Percentiles rank a stretch among this genome's conserved stretches.
phyloP scores from a whole-genome alignment of 2,113 vertebrate genomes.

The Crypturellus undulatus region DNA sequence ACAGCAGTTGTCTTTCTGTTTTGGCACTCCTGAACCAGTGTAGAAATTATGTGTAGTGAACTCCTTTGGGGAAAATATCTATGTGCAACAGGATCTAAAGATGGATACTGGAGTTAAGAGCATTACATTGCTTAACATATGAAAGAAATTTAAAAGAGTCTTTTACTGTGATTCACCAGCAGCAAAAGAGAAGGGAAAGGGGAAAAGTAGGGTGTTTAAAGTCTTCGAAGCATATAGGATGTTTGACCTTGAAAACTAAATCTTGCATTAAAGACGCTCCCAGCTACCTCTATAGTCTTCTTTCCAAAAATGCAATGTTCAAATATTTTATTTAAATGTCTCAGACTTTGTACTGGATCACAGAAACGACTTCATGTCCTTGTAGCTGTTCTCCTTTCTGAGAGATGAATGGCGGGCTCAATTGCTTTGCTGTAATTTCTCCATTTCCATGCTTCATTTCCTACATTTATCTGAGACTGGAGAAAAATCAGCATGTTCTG shows the following conservation, averaged over 20 bases:
- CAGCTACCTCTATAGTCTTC: conserved; percentile 58
- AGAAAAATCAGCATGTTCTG: conserved; percentile 75
- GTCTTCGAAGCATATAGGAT: conserved; percentile 47
- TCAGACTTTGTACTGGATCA: conserved; percentile 65
- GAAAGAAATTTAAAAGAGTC: conserved; percentile 46
- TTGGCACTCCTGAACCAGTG: conserved; percentile 65
- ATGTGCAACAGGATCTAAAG: conserved; percentile 49
- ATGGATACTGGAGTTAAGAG: conserved; percentile 52
- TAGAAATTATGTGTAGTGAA: conserved; percentile 51
- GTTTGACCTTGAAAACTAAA: conserved; percentile 71
- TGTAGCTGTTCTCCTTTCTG: conserved; percentile 51
- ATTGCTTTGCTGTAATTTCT: conserved; percentile 65
- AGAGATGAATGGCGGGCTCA: conserved; percentile 23
- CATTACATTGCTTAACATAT: conserved; percentile 53
- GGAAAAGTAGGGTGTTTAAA: conserved; percentile 46
- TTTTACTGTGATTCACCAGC: conserved; percentile 56
- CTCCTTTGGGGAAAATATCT: conserved; percentile 8
- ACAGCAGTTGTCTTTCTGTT: conserved; percentile 30
- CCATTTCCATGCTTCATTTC: conserved; percentile 74
- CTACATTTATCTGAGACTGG: conserved; percentile 61
- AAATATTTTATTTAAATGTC: conserved; percentile 67
- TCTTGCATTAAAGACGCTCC: conserved; percentile 62
- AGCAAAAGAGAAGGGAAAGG: conserved; percentile 52
- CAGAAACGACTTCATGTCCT: conserved; percentile 57
- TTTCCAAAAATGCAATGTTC: conserved; percentile 67